phyloP scores from a whole-genome alignment of 2,797 vertebrate genomes.

The Odontamblyopus lacepedii region DNA sequence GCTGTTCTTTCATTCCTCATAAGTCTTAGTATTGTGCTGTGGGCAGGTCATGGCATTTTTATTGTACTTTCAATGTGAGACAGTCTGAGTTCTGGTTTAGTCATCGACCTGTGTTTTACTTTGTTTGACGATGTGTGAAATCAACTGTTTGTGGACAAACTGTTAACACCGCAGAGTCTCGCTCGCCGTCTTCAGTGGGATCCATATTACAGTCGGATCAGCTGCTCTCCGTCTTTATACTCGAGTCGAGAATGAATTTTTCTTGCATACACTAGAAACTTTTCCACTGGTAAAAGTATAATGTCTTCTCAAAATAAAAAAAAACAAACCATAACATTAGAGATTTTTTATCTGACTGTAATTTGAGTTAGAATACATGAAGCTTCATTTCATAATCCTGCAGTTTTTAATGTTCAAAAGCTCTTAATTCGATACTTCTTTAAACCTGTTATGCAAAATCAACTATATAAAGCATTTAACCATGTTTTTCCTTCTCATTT shows the following conservation, averaged over 20 bases:
- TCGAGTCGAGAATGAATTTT: not conserved
- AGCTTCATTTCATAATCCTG: not conserved
- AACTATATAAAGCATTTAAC: too few species aligned
- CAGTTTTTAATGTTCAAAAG: too few species aligned
- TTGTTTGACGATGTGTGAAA: constrained; percentile 5
- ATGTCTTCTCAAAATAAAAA: too few species aligned
- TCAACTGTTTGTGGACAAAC: constrained; percentile 1
- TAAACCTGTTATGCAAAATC: too few species aligned
- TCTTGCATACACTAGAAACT: not conserved
- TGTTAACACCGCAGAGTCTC: not conserved
- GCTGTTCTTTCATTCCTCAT: not conserved
- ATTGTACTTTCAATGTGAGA: not conserved
- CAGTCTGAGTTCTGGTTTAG: not conserved
- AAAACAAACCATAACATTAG: too few species aligned
- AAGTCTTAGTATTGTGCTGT: not conserved
- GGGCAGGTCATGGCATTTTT: not conserved
- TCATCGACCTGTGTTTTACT: not conserved
- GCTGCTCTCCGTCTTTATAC: not conserved
- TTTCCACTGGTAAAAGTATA: not conserved
- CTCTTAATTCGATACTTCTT: too few species aligned
- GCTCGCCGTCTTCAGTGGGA: not conserved
- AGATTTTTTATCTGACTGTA: not conserved
- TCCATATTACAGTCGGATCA: constrained; percentile 3
- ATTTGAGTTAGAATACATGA: not conserved
- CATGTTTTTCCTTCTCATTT: too few species aligned